Evolutionary conservation across 2,797 vertebrate species (phyloP).

Genomic region (Glossophaga mutica): DNA sequence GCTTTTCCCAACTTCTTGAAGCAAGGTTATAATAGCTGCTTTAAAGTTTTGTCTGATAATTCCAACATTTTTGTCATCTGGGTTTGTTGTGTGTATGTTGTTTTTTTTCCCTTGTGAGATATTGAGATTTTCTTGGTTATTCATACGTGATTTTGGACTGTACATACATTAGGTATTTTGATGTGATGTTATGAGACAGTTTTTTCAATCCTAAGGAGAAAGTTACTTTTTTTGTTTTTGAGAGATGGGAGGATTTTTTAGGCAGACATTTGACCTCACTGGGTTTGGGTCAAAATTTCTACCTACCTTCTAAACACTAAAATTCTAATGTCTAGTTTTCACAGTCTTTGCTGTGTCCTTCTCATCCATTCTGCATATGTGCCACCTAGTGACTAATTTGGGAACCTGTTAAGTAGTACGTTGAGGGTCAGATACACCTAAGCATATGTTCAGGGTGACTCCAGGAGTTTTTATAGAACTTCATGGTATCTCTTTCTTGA

Average conservation of each 20-base stretch:
- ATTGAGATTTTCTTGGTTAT: not conserved
- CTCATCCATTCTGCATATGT: not conserved
- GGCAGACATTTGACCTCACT: not conserved
- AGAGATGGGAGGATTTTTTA: not conserved
- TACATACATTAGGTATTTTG: slow-evolving; percentile 10
- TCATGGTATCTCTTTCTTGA: not conserved
- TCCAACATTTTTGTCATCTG: not conserved
- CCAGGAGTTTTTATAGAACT: not conserved
- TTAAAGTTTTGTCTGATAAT: not conserved
- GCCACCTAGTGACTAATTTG: not conserved
- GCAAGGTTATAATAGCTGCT: not conserved
- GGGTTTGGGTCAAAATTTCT: not conserved
- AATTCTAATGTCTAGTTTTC: not conserved
- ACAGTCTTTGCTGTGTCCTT: not conserved
- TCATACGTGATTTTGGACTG: not conserved
- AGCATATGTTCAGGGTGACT: not conserved
- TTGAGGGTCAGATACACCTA: not conserved
- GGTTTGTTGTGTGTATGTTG: not conserved
- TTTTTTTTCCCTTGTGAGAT: not conserved
- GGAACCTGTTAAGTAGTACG: not conserved
- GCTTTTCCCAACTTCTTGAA: not conserved
- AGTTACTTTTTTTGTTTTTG: not conserved
- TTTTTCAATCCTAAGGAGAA: not conserved
- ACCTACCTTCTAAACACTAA: not conserved
- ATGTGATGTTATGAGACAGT: not conserved